phyloP scores from a whole-genome alignment of 2,113 vertebrate genomes.

The Cisticola juncidis region DNA sequence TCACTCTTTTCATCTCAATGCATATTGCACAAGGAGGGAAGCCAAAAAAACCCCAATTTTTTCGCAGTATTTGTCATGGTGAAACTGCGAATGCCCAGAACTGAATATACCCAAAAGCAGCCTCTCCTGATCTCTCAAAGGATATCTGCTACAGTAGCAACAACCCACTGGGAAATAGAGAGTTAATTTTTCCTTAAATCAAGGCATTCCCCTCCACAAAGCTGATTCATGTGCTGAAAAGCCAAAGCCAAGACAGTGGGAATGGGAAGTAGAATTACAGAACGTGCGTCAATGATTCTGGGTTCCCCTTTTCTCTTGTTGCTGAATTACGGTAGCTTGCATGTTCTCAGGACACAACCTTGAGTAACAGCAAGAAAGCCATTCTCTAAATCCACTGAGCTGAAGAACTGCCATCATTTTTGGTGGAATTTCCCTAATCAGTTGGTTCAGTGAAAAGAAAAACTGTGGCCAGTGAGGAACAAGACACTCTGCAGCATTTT shows the following conservation, averaged over 20 bases:
- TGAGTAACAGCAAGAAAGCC: constrained; percentile 12
- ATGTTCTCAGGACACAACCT: background rate
- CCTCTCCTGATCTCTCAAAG: background rate
- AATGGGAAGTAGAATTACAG: constrained; percentile 45
- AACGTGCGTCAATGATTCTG: constrained; percentile 8
- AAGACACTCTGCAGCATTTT: constrained; percentile 1
- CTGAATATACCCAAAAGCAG: background rate
- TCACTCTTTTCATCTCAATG: background rate
- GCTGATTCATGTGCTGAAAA: constrained; percentile 23
- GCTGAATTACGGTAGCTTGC: constrained; percentile 42
- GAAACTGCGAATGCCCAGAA: background rate
- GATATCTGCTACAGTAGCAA: background rate
- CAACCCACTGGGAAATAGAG: background rate
- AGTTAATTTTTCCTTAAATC: constrained; percentile 14
- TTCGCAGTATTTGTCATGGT: background rate
- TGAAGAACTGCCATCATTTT: constrained; percentile 23
- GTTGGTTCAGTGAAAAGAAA: background rate
- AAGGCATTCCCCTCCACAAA: background rate
- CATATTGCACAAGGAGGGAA: background rate
- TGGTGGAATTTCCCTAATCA: constrained; percentile 42
- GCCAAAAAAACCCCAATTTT: background rate
- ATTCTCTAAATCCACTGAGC: constrained; percentile 29
- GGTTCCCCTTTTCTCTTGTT: constrained; percentile 48
- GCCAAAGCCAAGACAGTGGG: background rate
- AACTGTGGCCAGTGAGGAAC: background rate